Evolutionary conservation across 1,140 invertebrate species (phyloP), one percentile per base, ranked within the genome.

Genomic region (Varroa destructor): DNA sequence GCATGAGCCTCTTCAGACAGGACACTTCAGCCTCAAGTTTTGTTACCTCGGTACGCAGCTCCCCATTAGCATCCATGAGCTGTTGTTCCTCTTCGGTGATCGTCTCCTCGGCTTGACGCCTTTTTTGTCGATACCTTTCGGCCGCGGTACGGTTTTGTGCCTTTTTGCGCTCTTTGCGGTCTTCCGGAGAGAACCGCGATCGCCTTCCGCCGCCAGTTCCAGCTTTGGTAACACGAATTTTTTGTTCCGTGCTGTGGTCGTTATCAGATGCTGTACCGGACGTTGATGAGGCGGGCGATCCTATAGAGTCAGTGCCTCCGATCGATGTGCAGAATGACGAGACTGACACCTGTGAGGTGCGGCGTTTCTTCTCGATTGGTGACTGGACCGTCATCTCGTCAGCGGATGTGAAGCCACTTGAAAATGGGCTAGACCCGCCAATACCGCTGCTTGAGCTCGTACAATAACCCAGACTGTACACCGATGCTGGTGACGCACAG

Each of bases 1-100:
- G 61, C 61, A 67, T 67, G 61, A 67, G 61, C 46, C 61, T 40
- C 61, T 67, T 67, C 36, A 67, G 61, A 40, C 61, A 67, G 12
- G 61, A 67, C 46, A 25, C 36, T 40, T 67, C 61, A 37, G 61
- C 61, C 37, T 37, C 40, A 10, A 67, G 61, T 46, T 67, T 67
- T 37, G 61, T 67, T 2, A 67, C 61, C 61, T 67, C 61, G 61
- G 37, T 40, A 14, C 46, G 40, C 40, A 67, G 61, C 61, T 37
- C 61, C 40, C 10, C 46, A 37, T 25, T 67, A 14, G 12, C 61
- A 37, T 67, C 61, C 12, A 67, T 67, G 14, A 67, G 61, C 61
- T 67, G 10, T 37, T 67, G 61, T 8, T 67, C 61, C 46, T 67
- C 61, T 40, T 67, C 61, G 61, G 12, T 46, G 36, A 67, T 67